Base-by-base conservation (phyloP, 2,113 vertebrate genomes). In the Machaerirhynchus nigripectus region DNA sequence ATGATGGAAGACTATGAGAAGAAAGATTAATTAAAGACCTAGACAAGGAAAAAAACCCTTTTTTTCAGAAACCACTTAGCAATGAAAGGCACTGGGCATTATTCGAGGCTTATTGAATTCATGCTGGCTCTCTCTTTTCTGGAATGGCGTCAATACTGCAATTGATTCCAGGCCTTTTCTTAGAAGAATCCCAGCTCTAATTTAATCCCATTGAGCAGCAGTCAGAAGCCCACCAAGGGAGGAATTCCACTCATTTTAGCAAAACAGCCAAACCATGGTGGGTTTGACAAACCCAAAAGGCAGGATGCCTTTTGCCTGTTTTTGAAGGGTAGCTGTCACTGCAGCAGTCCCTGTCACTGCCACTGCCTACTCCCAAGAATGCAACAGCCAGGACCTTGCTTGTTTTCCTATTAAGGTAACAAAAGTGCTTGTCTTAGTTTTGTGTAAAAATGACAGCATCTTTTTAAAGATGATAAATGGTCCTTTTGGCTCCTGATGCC, bases 111-210 rank as follows among this genome's bases (percentile, higher is more conserved):
- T 80, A 65, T 14, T 68, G 61, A 87, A 78, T 50, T 60, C 49
- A 24, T 10, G 33, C 46, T 40, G 82, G 55, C 37, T 73, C 65
- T 87, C 49, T 57, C 78, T 89, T 71, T 68, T 80, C 89, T 59
- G 70, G 59, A 94, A 55, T 23, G 49, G 40, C 1, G 0, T 93
- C 87, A 77, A 88, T 56, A 88, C 17, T 31, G 24, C 78, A 77
- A 90, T 88, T 77, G 91, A 86, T 87, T 90, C 84, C 91, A 77
- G 50, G 35, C 42, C 31, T 91, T 90, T 90, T 74, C 89, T 93
- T 83, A 83, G 84, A 93, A 85, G 90, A 91, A 93, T 77, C 63
- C 30, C 50, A 70, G 78, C 90, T 93, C 82, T 87, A 94, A 94
- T 94, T 93, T 80, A 91, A 93, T 86, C 55, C 79, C 88, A 70